Conservation (phyloP, 2,888 invertebrate genomes). For the Acanthosepion lycidas region DNA sequence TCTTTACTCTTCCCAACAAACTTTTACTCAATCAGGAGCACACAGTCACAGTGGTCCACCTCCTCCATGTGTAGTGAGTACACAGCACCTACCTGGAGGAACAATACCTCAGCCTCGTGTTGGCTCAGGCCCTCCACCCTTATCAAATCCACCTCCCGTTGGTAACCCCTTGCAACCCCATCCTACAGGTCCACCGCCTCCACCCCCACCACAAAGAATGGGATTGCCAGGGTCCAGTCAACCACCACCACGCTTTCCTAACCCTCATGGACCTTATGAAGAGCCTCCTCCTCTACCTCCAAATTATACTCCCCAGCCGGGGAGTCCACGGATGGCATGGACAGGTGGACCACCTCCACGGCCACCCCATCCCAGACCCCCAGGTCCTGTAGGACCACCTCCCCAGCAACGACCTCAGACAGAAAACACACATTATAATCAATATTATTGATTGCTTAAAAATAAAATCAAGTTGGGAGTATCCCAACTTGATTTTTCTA, state of each 20-base stretch:
- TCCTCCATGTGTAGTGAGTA: slow-evolving; percentile 50
- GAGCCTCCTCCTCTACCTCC: slow-evolving; percentile 53
- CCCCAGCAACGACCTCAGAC: slow-evolving; percentile 50
- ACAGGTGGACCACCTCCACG: slow-evolving; percentile 50
- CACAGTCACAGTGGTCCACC: slow-evolving; percentile 50
- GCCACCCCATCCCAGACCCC: slow-evolving; percentile 51
- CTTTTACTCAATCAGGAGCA: slow-evolving; percentile 40
- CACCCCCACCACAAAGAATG: slow-evolving; percentile 48
- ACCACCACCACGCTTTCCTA: slow-evolving; percentile 52
- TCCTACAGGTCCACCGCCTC: slow-evolving; percentile 48
- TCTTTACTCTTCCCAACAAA: background rate
- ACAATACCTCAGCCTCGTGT: slow-evolving; percentile 51
- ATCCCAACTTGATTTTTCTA: too few relatives aligned
- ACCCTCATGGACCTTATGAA: slow-evolving; percentile 55
- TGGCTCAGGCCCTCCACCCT: slow-evolving; percentile 55
- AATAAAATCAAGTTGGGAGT: background rate
- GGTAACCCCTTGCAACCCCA: slow-evolving; percentile 56
- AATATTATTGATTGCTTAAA: slow-evolving; percentile 56
- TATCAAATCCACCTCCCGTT: slow-evolving; percentile 45
- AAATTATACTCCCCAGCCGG: slow-evolving; percentile 50
- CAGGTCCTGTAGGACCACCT: background rate
- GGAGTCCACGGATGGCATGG: slow-evolving; percentile 55
- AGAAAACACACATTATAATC: slow-evolving; percentile 58
- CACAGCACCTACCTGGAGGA: slow-evolving; percentile 53
- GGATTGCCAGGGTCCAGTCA: slow-evolving; percentile 48